Percentiles rank a stretch among this genome's conserved stretches.
Conservation (phyloP, 2,113 vertebrate genomes). For the Phalacrocorax aristotelis region DNA sequence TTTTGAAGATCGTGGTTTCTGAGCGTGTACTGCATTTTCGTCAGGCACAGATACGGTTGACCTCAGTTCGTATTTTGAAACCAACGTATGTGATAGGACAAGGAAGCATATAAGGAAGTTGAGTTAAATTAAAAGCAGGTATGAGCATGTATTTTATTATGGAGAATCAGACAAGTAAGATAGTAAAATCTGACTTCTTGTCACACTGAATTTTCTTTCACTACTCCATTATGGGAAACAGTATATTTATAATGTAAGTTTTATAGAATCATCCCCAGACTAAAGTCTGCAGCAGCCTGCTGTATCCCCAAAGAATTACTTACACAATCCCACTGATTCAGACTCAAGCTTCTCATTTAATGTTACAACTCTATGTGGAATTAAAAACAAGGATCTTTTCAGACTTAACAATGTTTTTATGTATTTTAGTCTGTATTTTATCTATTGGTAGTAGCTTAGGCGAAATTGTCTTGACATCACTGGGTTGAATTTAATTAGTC, state of each 20-base stretch:
- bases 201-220: slow-evolving; percentile 67
- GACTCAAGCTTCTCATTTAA: slow-evolving; percentile 47
- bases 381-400: slow-evolving; percentile 53
- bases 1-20: not conserved
- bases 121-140: slow-evolving; percentile 76
- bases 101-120: slow-evolving; percentile 44
- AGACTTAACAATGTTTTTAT: not conserved
- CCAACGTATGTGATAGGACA: slow-evolving; percentile 57
- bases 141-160: slow-evolving; percentile 74
- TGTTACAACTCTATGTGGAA: slow-evolving; percentile 45
- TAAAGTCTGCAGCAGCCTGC: slow-evolving; percentile 42
- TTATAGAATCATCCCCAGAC: slow-evolving; percentile 59
- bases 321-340: slow-evolving; percentile 32
- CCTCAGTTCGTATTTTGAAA: slow-evolving; percentile 59
- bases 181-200: slow-evolving; percentile 66
- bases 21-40: slow-evolving; percentile 12
- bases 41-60: slow-evolving; percentile 2
- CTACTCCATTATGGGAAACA: slow-evolving; percentile 42
- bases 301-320: slow-evolving; percentile 54
- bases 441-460: not conserved
- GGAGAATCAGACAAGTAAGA: slow-evolving; percentile 57
- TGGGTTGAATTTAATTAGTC: not conserved
- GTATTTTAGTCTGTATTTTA: not conserved
- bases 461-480: not conserved
- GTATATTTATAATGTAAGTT: slow-evolving; percentile 66